These are phyloP conservation scores for mouse (Mus musculus) DNA, from an alignment of 2,113 vertebrate genomes.

Conservation along the genomic window DNA sequence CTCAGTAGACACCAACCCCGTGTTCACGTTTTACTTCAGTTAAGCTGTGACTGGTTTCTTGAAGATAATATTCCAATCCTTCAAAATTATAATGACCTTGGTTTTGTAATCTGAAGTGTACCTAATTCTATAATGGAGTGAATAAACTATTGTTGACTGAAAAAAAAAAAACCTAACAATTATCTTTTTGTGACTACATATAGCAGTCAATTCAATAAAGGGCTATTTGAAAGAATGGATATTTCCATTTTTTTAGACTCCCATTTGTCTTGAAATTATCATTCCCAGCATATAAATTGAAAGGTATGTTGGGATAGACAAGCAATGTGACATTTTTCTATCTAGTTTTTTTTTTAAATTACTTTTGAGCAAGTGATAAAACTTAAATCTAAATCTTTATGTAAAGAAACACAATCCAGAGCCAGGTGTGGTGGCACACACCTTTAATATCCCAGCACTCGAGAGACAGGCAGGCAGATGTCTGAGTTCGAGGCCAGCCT, in stretches of 20 bases:
- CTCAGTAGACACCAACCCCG: too few relatives aligned
- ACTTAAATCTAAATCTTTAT: conserved; percentile 10
- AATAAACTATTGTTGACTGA: too few relatives aligned
- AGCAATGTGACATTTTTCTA: background rate
- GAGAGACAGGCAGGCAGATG: too few relatives aligned
- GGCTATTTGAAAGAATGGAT: background rate
- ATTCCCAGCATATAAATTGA: background rate
- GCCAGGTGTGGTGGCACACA: too few relatives aligned
- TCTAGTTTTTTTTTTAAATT: background rate
- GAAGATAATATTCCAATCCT: too few relatives aligned
- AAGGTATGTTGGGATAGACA: background rate
- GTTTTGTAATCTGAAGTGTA: too few relatives aligned
- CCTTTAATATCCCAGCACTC: too few relatives aligned
- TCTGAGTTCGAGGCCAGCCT: too few relatives aligned
- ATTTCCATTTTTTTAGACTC: background rate
- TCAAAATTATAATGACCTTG: too few relatives aligned
- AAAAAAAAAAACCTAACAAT: background rate
- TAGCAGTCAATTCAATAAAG: background rate
- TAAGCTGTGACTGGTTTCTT: too few relatives aligned
- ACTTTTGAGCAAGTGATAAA: conserved; percentile 8
- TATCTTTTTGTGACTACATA: background rate
- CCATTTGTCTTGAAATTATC: background rate
- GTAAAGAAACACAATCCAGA: background rate
- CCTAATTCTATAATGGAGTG: too few relatives aligned
- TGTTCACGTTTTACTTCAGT: too few relatives aligned